These are phyloP conservation scores for Strigamia transsilvanica DNA, from an alignment of 2,888 invertebrate species.

Conservation along the genomic window DNA sequence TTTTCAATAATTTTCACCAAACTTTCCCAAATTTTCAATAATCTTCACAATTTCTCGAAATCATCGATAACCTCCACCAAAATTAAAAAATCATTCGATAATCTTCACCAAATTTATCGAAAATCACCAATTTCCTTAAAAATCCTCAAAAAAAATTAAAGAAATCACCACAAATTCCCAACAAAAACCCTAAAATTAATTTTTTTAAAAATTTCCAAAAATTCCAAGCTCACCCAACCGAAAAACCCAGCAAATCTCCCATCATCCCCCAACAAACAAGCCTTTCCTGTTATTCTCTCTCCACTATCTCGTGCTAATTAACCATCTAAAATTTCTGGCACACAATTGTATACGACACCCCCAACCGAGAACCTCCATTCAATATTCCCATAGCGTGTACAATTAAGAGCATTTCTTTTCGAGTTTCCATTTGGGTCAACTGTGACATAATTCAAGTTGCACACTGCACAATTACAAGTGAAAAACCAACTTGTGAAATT, in stretches of 20 bases:
- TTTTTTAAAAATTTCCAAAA: not conserved
- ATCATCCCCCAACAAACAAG: not conserved
- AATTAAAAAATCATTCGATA: too few relatives aligned
- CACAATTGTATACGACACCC: conserved; percentile 43
- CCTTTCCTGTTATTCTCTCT: not conserved
- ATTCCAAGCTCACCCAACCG: too few relatives aligned
- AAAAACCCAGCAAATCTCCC: too few relatives aligned
- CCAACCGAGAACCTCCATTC: conserved; percentile 27
- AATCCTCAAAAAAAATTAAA: too few relatives aligned
- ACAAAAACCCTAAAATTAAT: too few relatives aligned
- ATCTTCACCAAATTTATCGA: too few relatives aligned
- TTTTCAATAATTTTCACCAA: too few relatives aligned
- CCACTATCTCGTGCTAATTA: conserved; percentile 32
- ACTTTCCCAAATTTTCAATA: too few relatives aligned
- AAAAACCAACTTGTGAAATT: conserved; percentile 48
- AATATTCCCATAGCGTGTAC: conserved; percentile 31
- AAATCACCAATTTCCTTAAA: too few relatives aligned
- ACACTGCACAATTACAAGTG: conserved; percentile 49
- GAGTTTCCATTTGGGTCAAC: conserved; percentile 45
- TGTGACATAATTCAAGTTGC: conserved; percentile 48
- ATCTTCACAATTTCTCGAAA: too few relatives aligned
- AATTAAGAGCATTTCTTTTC: conserved; percentile 34
- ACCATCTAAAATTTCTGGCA: conserved; percentile 25
- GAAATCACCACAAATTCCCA: too few relatives aligned
- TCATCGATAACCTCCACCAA: too few relatives aligned